Base-by-base conservation (phyloP, 2,888 invertebrate species). In the Allacma fusca region DNA sequence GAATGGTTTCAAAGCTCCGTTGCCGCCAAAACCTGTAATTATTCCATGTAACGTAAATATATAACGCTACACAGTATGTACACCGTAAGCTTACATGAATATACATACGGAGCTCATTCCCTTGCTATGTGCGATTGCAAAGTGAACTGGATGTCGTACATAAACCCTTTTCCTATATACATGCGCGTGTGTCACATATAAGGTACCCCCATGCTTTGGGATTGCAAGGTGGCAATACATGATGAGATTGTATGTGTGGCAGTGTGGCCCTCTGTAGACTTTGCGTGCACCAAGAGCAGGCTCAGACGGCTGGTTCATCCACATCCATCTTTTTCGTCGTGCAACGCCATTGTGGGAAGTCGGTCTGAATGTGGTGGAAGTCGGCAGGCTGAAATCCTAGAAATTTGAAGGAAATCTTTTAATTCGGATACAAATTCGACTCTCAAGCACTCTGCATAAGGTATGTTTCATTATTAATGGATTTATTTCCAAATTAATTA, bases 391-490 rank as follows among this genome's bases (percentile, higher is more conserved):
- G 50, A 50, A 50, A 19, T n/a, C 50, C 19, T 16, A 16, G 50
- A 19, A 50, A 19, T 50, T 50, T 50, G 50, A 2, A 50, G 50
- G 50, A 50, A 50, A 40, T 68, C 21, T 1, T n/a, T 28, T 9
- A 16, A 19, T 65, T 65, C 12, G 26, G 28, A 28, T 28, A 34
- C 4, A 34, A 34, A 12, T 50, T 19, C 50, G 4, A n/a, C n/a
- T n/a, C n/a, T n/a, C n/a, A 4, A 9, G 5, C 40, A 40, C 34
- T 40, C 68, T 68, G 68, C 19, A 34, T 68, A 68, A 68, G 68
- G 68, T 68, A 68, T 13, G 34, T 68, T 5, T 12, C 2, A 12
- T 50, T 12, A 50, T 12, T 12, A 12, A 13, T 9, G 7, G 50
- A 50, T 2, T 50, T 19, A 50, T 50, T 50, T 50, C n/a, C n/a